Evolutionary conservation across 2,888 invertebrate species (phyloP), one percentile per base, ranked within the genome.

Genomic region (Linhomoeus sp.): DNA sequence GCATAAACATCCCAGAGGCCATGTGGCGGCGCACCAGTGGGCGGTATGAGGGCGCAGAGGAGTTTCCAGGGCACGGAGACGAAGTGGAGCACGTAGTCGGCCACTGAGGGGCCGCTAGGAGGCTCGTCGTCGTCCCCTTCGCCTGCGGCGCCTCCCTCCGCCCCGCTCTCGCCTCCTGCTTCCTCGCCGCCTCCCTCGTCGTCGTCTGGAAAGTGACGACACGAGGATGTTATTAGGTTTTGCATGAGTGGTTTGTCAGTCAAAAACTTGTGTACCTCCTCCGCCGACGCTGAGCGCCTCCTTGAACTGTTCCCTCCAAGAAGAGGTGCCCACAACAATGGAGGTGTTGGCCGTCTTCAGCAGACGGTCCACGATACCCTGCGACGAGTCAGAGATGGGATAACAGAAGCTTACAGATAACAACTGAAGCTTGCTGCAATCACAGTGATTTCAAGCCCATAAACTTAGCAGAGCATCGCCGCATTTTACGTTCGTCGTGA

Each of bases 51-150:
- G 50, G 94, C 94, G 69, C 94, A 97, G 51, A 90, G 70, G 46
- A 97, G 73, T 72, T 99, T 97, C 97, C 97, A 97, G 72, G 94
- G 90, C 50, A 97, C 73, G 15, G 94, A 90, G 53, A 94, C 71
- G 63, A 84, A 79, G 71, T 99, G 97, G 75, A 94, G 79, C 49
- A 88, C 75, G 71, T 97, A 97, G 70, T 94, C 94, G 51, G 77
- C 74, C 61, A 81, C 80, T 24, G 85, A 81, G 19, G 86, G 90
- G 55, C 79, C 73, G 64, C 79, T 75, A 51, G 68, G 70, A 49
- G 71, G 77, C 41, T 55, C 58, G 43, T 55, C 56, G 3, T 70
- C 67, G 25, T 73, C 76, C n/a, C 57, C 47, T 36, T 48, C 45
- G 9, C 22, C 48, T 7, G 22, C 43, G 2, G 5, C 38, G 9